Evolutionary conservation across 2,113 vertebrate species (phyloP).

Genomic region (Strigops habroptila): DNA sequence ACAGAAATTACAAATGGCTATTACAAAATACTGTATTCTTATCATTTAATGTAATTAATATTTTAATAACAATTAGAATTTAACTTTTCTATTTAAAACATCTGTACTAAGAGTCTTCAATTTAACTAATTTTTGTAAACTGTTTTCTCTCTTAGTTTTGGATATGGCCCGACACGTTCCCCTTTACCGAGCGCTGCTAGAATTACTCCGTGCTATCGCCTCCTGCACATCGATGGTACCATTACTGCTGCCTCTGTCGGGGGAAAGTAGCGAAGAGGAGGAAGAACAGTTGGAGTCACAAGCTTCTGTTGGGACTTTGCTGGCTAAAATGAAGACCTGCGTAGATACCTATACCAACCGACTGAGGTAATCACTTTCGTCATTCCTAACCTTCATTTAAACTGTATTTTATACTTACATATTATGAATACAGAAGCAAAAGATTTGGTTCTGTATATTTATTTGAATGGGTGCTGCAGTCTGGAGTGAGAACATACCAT

Average conservation of each 20-base stretch:
- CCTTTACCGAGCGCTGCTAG: slow-evolving; percentile 91
- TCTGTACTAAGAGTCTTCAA: neutral
- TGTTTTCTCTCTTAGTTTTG: slow-evolving; percentile 76
- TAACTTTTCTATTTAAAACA: neutral
- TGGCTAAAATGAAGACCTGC: slow-evolving; percentile 99
- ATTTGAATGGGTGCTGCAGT: neutral
- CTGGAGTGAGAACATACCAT: neutral
- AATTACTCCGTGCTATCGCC: slow-evolving; percentile 92
- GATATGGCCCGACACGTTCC: slow-evolving; percentile 98
- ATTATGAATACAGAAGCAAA: neutral
- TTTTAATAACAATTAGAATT: neutral
- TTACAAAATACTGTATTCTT: neutral
- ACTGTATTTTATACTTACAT: neutral
- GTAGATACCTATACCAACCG: slow-evolving; percentile 98
- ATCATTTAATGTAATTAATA: neutral
- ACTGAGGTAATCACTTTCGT: slow-evolving; percentile 76
- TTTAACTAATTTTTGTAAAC: neutral
- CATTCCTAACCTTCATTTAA: neutral
- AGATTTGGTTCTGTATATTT: neutral
- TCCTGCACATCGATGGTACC: slow-evolving; percentile 91
- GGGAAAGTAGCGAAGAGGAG: slow-evolving; percentile 84
- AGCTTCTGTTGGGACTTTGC: slow-evolving; percentile 90
- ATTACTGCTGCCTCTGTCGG: slow-evolving; percentile 88
- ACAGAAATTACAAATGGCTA: neutral
- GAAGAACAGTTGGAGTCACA: slow-evolving; percentile 89